A percentile compares a stretch with the other conserved stretches of the same genome.
Conservation (phyloP, 2,797 vertebrate species). For the Brotula barbata region DNA sequence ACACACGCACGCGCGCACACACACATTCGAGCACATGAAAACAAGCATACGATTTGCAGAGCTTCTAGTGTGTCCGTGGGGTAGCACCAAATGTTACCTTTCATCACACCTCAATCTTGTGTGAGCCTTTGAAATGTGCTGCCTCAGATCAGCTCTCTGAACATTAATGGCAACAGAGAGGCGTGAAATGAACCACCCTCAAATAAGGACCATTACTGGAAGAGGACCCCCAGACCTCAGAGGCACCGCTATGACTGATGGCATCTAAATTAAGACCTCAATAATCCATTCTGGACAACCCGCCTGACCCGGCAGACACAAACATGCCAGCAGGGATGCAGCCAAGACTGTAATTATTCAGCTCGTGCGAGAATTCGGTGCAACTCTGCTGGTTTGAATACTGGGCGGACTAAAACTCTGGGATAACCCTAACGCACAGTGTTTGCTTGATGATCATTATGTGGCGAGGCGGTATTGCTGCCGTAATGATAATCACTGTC, state of each 20-base stretch:
- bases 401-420: constrained; percentile 10
- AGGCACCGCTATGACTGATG: constrained; percentile 32
- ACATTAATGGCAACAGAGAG: constrained; percentile 65
- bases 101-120: constrained; percentile 63
- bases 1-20: neutral
- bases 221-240: constrained; percentile 47
- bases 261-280: constrained; percentile 56
- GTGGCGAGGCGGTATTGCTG: constrained; percentile 32
- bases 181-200: constrained; percentile 66
- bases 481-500: constrained; percentile 56
- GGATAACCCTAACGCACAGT: constrained; percentile 35
- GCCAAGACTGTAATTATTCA: constrained; percentile 51
- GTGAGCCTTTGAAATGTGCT: constrained; percentile 68
- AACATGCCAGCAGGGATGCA: constrained; percentile 27
- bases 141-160: constrained; percentile 67
- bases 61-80: constrained; percentile 50
- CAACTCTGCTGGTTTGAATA: constrained; percentile 47
- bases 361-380: constrained; percentile 16
- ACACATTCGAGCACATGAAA: constrained; percentile 3
- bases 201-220: constrained; percentile 68
- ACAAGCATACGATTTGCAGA: constrained; percentile 37
- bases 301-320: constrained; percentile 23
- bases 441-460: constrained; percentile 52
- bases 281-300: constrained; percentile 52
- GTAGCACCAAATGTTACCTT: constrained; percentile 62